A percentile compares a stretch with the other conserved stretches of the same genome.
phyloP scores from a whole-genome alignment of 2,797 vertebrate genomes.

The Remorina albescens region DNA sequence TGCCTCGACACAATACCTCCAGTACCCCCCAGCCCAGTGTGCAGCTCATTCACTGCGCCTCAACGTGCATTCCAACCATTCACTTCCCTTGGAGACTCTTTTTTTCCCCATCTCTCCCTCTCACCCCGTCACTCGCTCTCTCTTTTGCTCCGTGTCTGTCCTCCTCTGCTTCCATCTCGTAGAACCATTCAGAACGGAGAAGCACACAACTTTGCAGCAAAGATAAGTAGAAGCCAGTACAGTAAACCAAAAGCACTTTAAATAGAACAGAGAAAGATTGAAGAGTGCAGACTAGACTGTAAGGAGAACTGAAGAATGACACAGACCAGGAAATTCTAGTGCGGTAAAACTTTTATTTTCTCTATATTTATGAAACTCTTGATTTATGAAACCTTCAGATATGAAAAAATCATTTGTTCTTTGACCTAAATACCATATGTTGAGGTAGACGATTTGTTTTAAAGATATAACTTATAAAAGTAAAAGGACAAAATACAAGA shows the following conservation, averaged over 20 bases:
- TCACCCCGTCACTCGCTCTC: slow-evolving; percentile 63
- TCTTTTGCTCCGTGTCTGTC: slow-evolving; percentile 43
- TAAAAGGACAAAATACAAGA: not conserved
- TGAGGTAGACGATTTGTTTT: not conserved
- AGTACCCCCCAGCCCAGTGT: slow-evolving; percentile 75
- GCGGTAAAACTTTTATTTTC: slow-evolving; percentile 46
- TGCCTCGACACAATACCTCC: slow-evolving; percentile 81
- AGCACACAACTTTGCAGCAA: slow-evolving; percentile 38
- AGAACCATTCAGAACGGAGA: slow-evolving; percentile 55
- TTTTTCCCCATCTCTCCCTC: slow-evolving; percentile 60
- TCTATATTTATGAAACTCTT: slow-evolving; percentile 21
- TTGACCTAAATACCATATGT: not conserved
- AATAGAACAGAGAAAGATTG: slow-evolving; percentile 48
- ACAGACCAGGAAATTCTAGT: slow-evolving; percentile 40
- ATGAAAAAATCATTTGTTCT: not conserved
- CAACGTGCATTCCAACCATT: slow-evolving; percentile 82
- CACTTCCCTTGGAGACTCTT: slow-evolving; percentile 82
- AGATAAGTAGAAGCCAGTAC: slow-evolving; percentile 51
- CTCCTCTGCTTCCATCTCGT: slow-evolving; percentile 59
- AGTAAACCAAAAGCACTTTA: slow-evolving; percentile 56
- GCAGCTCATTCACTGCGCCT: slow-evolving; percentile 80
- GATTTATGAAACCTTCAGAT: slow-evolving; percentile 25
- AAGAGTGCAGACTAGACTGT: slow-evolving; percentile 28
- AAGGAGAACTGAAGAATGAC: slow-evolving; percentile 34
- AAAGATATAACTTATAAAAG: not conserved